phyloP scores from a whole-genome alignment of 2,888 invertebrate species.

The Sericinus montela region DNA sequence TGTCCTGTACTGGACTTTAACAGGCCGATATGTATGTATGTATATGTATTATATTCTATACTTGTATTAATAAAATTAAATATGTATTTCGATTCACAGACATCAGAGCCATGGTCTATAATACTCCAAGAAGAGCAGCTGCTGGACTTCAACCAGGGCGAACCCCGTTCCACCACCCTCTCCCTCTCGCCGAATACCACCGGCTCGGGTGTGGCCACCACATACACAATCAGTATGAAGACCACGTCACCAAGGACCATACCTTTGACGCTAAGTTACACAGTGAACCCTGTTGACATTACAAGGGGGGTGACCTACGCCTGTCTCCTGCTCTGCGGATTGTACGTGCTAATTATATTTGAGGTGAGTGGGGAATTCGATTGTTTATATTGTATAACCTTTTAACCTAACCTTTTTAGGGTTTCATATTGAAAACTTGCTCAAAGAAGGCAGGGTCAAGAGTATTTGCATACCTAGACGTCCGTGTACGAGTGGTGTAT shows the following conservation, averaged over 20 bases:
- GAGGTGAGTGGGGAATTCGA: slow-evolving; percentile 84
- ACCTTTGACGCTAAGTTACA: slow-evolving; percentile 69
- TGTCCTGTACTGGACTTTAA: no score
- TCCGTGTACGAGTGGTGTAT: no score
- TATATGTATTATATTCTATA: no score
- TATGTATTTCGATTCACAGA: slow-evolving; percentile 31
- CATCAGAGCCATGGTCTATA: slow-evolving; percentile 79
- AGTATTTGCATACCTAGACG: no score
- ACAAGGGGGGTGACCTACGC: slow-evolving; percentile 86
- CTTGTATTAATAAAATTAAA: no score
- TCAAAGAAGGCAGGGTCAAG: no score
- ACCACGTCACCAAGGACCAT: slow-evolving; percentile 39
- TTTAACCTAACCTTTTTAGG: no score
- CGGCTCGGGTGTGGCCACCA: slow-evolving; percentile 15
- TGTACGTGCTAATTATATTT: slow-evolving; percentile 91
- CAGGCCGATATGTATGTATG: no score
- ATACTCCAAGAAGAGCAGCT: slow-evolving; percentile 74
- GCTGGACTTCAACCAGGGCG: slow-evolving; percentile 78
- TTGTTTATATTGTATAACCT: no score
- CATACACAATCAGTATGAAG: slow-evolving; percentile 34
- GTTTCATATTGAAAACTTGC: no score
- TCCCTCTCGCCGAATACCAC: slow-evolving; percentile 34
- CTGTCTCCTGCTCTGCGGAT: slow-evolving; percentile 82
- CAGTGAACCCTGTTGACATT: slow-evolving; percentile 81
- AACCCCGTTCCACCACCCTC: slow-evolving; percentile 60